Evolutionary conservation across 1,140 invertebrate genomes (phyloP), one percentile per base, ranked within the genome.

Genomic region (Rhyzopertha dominica): DNA sequence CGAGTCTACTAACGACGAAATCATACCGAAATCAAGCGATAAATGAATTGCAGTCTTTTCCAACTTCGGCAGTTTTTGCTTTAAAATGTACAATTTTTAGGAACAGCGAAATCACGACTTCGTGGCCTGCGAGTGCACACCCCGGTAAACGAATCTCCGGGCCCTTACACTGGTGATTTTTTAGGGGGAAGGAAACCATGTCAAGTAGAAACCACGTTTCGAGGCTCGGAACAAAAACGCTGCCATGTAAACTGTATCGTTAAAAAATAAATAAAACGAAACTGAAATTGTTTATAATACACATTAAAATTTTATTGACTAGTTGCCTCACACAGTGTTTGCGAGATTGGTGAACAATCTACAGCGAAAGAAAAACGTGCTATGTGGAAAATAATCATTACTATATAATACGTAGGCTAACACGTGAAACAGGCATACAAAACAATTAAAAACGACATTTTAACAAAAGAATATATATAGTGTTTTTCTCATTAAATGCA

Each of bases 31-130:
- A 47, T 40, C 8, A 60, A 62, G 49, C 48, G n/a, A 47, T 62
- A 65, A 65, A 54, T 56, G 49, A 67, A 67, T 53, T 59, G 63
- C 65, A 67, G 65, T 67, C 65, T 67, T 66, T 30, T 58, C 55
- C 47, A 65, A 67, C 61, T 63, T 63, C 58, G 62, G 63, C 63
- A 65, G 63, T 67, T 63, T 63, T n/a, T n/a, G n/a, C n/a, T n/a
- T n/a, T n/a, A 49, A 44, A 63, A 61, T 64, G 56, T 56, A 58
- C 43, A 56, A 53, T 47, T 51, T 51, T 59, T 67, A 67, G 65
- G 65, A 67, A 67, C 65, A 67, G 61, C 49, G 59, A 66, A 66
- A 67, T 67, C 65, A 65, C 63, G 54, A 53, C 43, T 49, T 54
- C 53, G 37, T 60, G 53, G 53, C 55, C 56, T 59, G 55, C n/a